A percentile compares a stretch with the other conserved stretches of the same genome.
Conservation (phyloP, 2,888 invertebrate species). For the Drosophila neonasuta region DNA sequence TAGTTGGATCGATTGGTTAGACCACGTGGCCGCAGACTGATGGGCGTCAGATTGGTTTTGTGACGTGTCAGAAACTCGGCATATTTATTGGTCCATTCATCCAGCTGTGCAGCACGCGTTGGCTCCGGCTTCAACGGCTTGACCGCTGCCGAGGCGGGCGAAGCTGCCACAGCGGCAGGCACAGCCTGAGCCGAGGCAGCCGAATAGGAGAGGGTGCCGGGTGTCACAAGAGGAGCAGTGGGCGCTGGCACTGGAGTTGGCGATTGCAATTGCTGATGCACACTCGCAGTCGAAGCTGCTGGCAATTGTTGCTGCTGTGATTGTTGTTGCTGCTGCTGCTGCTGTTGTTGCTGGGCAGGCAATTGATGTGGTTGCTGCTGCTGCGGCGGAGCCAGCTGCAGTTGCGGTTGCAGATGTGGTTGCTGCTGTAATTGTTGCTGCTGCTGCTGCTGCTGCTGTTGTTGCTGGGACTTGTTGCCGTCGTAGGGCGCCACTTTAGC, state of each 20-base stretch:
- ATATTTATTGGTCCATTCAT: conserved; percentile 82
- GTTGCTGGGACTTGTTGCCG: conserved; percentile 63
- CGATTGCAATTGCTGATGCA: conserved; percentile 64
- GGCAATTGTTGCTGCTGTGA: conserved; percentile 36
- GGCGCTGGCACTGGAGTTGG: conserved; percentile 68
- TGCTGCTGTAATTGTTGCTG: conserved; percentile 22
- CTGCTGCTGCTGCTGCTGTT: conserved; percentile 26
- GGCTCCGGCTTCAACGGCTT: conserved; percentile 62
- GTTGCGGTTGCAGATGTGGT: conserved; percentile 24
- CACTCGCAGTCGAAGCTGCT: conserved; percentile 18
- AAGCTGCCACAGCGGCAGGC: conserved; percentile 41
- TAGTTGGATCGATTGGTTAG: too few species aligned
- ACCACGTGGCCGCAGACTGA: conserved; percentile 93
- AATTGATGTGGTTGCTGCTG: conserved; percentile 39
- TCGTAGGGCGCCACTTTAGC: conserved; percentile 86
- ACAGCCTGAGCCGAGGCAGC: conserved; percentile 82
- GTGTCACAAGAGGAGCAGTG: conserved; percentile 71
- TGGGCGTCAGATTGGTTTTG: conserved; percentile 89
- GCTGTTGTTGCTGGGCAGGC: conserved; percentile 33
- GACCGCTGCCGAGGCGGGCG: conserved; percentile 45
- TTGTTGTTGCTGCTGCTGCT: conserved; percentile 19
- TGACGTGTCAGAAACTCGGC: conserved; percentile 89
- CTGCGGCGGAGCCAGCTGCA: conserved; percentile 21
- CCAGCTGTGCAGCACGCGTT: conserved; percentile 64
- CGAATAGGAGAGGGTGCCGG: conserved; percentile 81